phyloP scores from a whole-genome alignment of 2,113 vertebrate species.

The Nettapus auritus region DNA sequence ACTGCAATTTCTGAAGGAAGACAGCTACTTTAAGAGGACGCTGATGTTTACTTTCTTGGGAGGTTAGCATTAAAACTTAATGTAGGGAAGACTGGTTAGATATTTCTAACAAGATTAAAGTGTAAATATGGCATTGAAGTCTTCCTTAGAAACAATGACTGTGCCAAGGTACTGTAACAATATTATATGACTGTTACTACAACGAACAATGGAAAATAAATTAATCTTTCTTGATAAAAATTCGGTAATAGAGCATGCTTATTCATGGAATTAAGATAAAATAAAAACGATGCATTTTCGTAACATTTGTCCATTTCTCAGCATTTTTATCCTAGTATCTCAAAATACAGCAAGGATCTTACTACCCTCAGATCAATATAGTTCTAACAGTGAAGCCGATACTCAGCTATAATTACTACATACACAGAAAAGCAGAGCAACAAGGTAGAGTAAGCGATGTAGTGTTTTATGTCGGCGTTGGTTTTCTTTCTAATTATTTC shows the following conservation, averaged over 20 bases:
- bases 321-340: not conserved
- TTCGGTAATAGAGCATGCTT: constrained; percentile 9
- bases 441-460: not conserved
- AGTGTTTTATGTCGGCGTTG: not conserved
- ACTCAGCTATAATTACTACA: not conserved
- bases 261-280: constrained; percentile 5
- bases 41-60: not conserved
- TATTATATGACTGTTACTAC: not conserved
- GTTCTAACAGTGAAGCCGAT: not conserved
- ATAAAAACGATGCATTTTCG: constrained; percentile 9
- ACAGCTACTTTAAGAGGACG: not conserved
- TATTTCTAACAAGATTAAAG: not conserved
- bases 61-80: not conserved
- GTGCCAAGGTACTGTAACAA: not conserved
- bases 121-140: constrained; percentile 30
- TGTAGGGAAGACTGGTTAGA: not conserved
- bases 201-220: not conserved
- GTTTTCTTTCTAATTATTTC: not conserved
- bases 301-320: constrained; percentile 34
- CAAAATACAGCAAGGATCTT: not conserved
- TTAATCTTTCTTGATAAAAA: not conserved
- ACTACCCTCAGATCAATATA: not conserved
- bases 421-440: not conserved
- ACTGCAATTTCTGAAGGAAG: not conserved
- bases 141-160: not conserved